phyloP scores from a whole-genome alignment of 1,140 invertebrate species.

The Drosophila nikananu region DNA sequence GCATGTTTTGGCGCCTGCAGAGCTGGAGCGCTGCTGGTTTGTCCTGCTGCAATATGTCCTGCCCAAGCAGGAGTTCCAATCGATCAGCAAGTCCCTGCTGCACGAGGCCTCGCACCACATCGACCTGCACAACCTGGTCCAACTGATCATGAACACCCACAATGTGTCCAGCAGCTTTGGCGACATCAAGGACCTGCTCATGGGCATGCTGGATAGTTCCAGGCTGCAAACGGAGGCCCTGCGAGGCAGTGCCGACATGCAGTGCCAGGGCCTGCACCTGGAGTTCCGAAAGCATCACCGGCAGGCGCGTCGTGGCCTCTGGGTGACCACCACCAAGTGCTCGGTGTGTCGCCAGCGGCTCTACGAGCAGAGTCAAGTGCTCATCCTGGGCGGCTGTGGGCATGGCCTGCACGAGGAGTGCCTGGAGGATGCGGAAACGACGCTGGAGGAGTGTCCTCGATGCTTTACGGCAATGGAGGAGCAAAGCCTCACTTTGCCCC shows the following conservation, averaged over 20 bases:
- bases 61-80: slow-evolving; percentile 70
- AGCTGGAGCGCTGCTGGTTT: slow-evolving; percentile 86
- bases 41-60: slow-evolving; percentile 82
- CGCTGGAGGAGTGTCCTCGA: slow-evolving; percentile 59
- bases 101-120: slow-evolving; percentile 87
- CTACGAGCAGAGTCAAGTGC: slow-evolving; percentile 65
- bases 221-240: slow-evolving; percentile 85
- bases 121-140: slow-evolving; percentile 86
- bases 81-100: slow-evolving; percentile 85
- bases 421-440: slow-evolving; percentile 33
- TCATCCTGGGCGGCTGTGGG: slow-evolving; percentile 74
- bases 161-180: slow-evolving; percentile 86
- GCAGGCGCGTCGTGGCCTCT: slow-evolving; percentile 69
- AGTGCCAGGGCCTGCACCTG: slow-evolving; percentile 85
- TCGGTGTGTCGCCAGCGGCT: slow-evolving; percentile 74
- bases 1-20: slow-evolving; percentile 72
- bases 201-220: slow-evolving; percentile 86
- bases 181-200: slow-evolving; percentile 86
- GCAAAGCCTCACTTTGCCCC: slow-evolving; percentile 46
- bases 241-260: slow-evolving; percentile 72
- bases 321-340: slow-evolving; percentile 77
- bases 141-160: slow-evolving; percentile 85
- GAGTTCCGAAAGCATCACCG: slow-evolving; percentile 53
- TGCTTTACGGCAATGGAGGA: slow-evolving; percentile 38
- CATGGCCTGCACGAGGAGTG: slow-evolving; percentile 78